Evolutionary conservation across 2,888 invertebrate genomes (phyloP).

Genomic region (Lithophane leautieri): DNA sequence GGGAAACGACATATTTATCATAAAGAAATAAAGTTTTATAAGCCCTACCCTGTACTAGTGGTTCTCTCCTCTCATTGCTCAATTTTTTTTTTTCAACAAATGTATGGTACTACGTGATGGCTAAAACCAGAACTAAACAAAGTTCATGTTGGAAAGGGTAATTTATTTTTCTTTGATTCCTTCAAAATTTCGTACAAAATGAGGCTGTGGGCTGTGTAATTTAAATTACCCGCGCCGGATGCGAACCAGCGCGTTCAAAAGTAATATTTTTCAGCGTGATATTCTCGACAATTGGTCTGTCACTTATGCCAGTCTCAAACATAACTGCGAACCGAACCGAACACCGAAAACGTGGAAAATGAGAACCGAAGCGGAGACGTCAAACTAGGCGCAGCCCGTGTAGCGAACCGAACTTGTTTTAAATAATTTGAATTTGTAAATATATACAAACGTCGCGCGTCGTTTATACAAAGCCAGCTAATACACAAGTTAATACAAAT

Average conservation of each 20-base stretch:
- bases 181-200: not conserved
- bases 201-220: too few species aligned
- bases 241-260: not conserved
- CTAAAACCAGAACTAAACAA: not conserved
- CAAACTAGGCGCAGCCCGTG: too few species aligned
- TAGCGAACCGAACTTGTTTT: too few species aligned
- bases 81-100: not conserved
- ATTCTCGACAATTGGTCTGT: conserved; percentile 22
- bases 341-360: too few species aligned
- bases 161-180: not conserved
- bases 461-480: too few species aligned
- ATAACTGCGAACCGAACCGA: too few species aligned
- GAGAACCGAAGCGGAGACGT: too few species aligned
- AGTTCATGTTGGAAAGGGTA: not conserved
- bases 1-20: too few species aligned
- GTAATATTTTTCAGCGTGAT: conserved; percentile 5
- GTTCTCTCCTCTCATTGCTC: not conserved
- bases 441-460: too few species aligned
- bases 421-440: too few species aligned
- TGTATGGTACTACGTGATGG: not conserved
- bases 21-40: not conserved
- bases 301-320: too few species aligned
- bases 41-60: not conserved
- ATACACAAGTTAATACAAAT: too few species aligned
- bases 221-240: conserved; percentile 12